phyloP scores from a whole-genome alignment of 2,888 invertebrate genomes.

The Drosophila siamana region DNA sequence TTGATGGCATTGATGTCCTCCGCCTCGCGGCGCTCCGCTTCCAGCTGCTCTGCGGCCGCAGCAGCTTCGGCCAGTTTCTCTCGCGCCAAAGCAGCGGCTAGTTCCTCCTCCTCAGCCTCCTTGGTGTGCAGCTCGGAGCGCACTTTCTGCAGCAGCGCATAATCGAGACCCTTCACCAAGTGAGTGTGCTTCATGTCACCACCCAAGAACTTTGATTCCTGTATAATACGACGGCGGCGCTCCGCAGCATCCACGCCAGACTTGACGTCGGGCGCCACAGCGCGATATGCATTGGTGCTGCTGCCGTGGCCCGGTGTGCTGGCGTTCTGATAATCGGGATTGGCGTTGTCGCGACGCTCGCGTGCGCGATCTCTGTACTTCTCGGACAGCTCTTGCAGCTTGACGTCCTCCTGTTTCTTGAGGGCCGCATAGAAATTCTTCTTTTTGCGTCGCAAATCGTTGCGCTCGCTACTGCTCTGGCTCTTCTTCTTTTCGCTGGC shows the following conservation, averaged over 20 bases:
- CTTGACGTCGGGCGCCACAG: constrained; percentile 98
- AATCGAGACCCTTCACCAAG: constrained; percentile 99
- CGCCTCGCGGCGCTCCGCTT: constrained; percentile 87
- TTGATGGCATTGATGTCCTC: constrained; percentile 91
- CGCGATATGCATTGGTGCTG: constrained; percentile 87
- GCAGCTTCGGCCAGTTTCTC: constrained; percentile 80
- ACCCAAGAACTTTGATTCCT: constrained; percentile 99
- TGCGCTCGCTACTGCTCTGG: constrained; percentile 87
- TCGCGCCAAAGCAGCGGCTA: constrained; percentile 88
- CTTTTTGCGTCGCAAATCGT: constrained; percentile 95
- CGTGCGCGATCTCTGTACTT: constrained; percentile 96
- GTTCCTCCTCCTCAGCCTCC: constrained; percentile 92
- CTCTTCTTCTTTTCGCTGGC: constrained; percentile 77
- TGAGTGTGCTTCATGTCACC: constrained; percentile 99
- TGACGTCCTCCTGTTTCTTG: constrained; percentile 97
- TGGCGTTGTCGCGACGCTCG: constrained; percentile 94
- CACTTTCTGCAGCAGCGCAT: constrained; percentile 95
- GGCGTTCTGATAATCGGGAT: constrained; percentile 91
- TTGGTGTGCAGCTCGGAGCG: constrained; percentile 93
- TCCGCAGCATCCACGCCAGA: constrained; percentile 98
- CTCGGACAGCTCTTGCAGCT: constrained; percentile 96
- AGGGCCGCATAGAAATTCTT: constrained; percentile 97
- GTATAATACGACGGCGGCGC: constrained; percentile 96
- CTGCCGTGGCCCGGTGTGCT: constrained; percentile 89
- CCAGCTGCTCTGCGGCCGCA: constrained; percentile 85